Conservation (phyloP, 2,888 invertebrate genomes). For the Pristionchus fissidentatus region DNA sequence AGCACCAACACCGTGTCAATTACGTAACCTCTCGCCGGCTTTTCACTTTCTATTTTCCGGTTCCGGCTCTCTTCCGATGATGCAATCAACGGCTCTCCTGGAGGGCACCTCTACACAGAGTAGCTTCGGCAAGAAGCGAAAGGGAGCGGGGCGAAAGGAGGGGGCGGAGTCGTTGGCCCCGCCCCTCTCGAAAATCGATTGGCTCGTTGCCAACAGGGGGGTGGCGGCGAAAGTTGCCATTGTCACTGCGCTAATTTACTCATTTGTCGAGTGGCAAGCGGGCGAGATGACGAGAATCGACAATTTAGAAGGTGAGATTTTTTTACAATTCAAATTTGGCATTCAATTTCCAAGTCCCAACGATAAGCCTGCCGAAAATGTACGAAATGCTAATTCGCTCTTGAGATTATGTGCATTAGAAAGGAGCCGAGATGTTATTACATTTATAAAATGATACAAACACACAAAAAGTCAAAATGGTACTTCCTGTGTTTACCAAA, state of each 20-base stretch:
- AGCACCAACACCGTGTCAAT: neutral
- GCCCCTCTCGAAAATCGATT: conserved; percentile 19
- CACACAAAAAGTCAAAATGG: too few relatives aligned
- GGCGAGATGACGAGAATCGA: conserved; percentile 55
- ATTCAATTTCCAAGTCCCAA: too few relatives aligned
- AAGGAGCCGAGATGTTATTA: too few relatives aligned
- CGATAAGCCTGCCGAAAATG: too few relatives aligned
- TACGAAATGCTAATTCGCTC: too few relatives aligned
- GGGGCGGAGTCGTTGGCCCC: neutral
- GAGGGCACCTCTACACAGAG: neutral
- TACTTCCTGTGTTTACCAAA: too few relatives aligned
- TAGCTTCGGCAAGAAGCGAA: neutral
- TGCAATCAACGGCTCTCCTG: neutral
- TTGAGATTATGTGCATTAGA: too few relatives aligned
- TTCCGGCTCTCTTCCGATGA: conserved; percentile 25
- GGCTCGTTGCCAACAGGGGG: conserved; percentile 8
- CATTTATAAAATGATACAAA: too few relatives aligned
- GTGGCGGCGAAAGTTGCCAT: neutral
- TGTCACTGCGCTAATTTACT: neutral
- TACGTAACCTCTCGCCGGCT: neutral
- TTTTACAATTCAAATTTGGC: neutral
- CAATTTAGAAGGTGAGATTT: conserved; percentile 54
- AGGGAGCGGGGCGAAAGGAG: neutral
- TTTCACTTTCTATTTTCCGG: too few relatives aligned
- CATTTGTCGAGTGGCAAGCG: conserved; percentile 32